Conservation (phyloP, 2,113 vertebrate genomes). For the Pomatorhinus ruficollis region DNA sequence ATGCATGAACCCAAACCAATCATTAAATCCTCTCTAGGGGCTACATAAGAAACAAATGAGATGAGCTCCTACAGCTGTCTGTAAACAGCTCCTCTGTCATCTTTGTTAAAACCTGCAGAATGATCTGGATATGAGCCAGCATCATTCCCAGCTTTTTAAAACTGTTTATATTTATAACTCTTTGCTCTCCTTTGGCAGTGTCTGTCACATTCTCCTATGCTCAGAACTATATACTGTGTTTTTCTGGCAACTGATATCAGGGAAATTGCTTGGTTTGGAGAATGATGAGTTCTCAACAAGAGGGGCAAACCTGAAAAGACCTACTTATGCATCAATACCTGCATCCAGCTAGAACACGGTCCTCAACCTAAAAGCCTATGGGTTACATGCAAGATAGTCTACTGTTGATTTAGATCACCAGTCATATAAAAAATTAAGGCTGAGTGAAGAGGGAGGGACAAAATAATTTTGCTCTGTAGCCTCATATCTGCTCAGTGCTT, state of each 20-base stretch:
- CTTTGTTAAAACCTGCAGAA: neutral
- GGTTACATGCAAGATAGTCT: neutral
- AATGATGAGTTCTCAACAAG: neutral
- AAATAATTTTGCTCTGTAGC: neutral
- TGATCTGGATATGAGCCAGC: neutral
- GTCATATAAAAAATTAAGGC: neutral
- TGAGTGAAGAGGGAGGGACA: neutral
- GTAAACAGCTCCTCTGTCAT: neutral
- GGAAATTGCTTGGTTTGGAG: neutral
- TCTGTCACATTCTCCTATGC: neutral
- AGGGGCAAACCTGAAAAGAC: neutral
- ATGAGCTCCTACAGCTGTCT: neutral
- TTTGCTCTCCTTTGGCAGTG: neutral
- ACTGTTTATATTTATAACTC: neutral
- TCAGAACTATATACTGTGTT: neutral
- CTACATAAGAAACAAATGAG: neutral
- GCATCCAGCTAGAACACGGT: neutral
- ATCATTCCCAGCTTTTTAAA: neutral
- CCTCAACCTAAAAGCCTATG: neutral
- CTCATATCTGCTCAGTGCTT: neutral
- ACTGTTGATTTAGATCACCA: neutral
- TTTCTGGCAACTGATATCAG: neutral
- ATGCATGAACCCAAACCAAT: neutral
- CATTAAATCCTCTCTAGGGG: slow-evolving; percentile 16
- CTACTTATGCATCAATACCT: neutral